Evolutionary conservation across 2,797 vertebrate genomes (phyloP).

Genomic region (Alauda arvensis): DNA sequence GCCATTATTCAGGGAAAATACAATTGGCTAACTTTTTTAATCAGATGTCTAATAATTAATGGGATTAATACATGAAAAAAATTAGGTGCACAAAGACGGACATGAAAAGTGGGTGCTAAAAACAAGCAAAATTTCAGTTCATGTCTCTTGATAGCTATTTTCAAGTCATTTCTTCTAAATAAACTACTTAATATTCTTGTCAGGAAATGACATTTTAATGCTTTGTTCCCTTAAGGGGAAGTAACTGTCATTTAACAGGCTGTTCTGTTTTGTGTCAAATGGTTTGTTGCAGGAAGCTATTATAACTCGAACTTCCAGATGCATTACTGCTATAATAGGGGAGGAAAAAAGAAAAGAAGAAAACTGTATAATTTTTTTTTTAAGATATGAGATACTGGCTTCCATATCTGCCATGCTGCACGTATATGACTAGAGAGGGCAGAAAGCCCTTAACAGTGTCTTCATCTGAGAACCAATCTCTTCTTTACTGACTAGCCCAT

Average conservation of each 20-base stretch:
- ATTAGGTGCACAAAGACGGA: conserved; percentile 73
- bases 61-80: conserved; percentile 51
- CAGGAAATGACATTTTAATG: conserved; percentile 68
- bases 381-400: conserved; percentile 64
- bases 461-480: conserved; percentile 30
- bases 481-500: conserved; percentile 61
- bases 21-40: conserved; percentile 70
- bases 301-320: conserved; percentile 73
- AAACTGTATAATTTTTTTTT: conserved; percentile 32
- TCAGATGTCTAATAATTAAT: conserved; percentile 57
- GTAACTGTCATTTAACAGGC: conserved; percentile 67
- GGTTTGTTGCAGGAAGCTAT: conserved; percentile 78
- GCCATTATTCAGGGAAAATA: conserved; percentile 78
- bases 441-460: conserved; percentile 31
- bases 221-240: conserved; percentile 70
- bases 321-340: conserved; percentile 72
- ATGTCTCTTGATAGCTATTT: conserved; percentile 73
- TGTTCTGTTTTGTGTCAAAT: conserved; percentile 68
- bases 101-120: conserved; percentile 79
- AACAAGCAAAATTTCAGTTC: conserved; percentile 67
- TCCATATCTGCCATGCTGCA: conserved; percentile 72
- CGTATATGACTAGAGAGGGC: conserved; percentile 55
- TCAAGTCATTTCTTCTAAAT: conserved; percentile 71
- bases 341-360: background rate
- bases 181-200: conserved; percentile 68